Evolutionary conservation across 2,797 vertebrate species (phyloP), one percentile per base, ranked within the genome.

Genomic region (Emydoidea blandingii): DNA sequence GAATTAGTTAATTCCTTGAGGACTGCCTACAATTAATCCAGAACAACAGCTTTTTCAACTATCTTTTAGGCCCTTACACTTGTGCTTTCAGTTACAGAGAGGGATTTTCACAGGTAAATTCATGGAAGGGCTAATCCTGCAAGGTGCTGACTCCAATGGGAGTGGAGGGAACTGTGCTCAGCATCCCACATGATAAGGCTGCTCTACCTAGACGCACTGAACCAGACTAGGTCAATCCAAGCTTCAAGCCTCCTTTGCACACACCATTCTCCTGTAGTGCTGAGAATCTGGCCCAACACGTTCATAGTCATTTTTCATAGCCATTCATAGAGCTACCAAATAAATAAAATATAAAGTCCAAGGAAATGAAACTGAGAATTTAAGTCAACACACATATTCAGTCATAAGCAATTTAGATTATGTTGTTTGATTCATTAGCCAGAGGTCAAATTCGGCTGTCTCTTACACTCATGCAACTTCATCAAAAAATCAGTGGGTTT

Each of bases 81-180:
- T 27, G 54, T 27, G 80, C 44, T 1, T 3, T 3, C 25, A 21
- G 80, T 12, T 68, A 34, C 1, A 21, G 91, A 37, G 0, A 41
- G 83, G 47, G 41, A 68, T 87, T 93, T 90, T 84, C 84, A 29
- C 15, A 62, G 76, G 74, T 44, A 79, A 31, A 37, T 47, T 53
- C 89, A 79, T 3, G 57, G 87, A 57, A 72, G 81, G 87, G 56
- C 88, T 94, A 79, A 91, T 96, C 84, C 89, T 92, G 89, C 82
- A 31, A 50, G 82, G 34, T 29, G 2, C 44, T 4, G 18, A 37
- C 93, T 90, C 82, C 78, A 2, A 89, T 50, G 9, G 81, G 15
- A 91, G 81, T 57, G 90, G 25, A 94, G 94, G 65, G 83, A 89
- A 81, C 78, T 91, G 65, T 41, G 83, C 84, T 97, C 95, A 96